Base-by-base conservation (phyloP, 2,888 invertebrate genomes). In the Caenorhabditis uteleia region DNA sequence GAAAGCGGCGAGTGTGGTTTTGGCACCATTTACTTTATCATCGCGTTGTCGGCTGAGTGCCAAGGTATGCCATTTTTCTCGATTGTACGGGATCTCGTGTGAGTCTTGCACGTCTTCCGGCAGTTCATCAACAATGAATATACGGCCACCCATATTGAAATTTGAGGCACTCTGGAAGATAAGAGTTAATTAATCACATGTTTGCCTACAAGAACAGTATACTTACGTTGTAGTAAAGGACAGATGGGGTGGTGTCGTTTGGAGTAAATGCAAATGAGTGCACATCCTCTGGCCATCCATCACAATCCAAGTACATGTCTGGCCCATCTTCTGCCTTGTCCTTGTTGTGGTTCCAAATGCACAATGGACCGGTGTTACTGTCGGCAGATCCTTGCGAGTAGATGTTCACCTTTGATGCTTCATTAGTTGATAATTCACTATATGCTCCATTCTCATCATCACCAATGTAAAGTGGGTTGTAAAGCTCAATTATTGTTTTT, bases 101-200 rank as follows among this genome's bases (percentile, higher is more conserved):
- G 74, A 53, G 47, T 81, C 77, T 6, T 61, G 54, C 5, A 82
- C 39, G 25, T 76, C 50, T 6, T 55, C 51, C 4, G 83, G 82
- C 7, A 82, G 61, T 45, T 81, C 89, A 85, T 95, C 93, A 51
- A 94, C 90, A 23, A 95, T 88, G 84, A 90, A 90, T 82, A 95
- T 92, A 84, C 91, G 91, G 88, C 92, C 93, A 64, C 95, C 95
- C 92, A 95, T 94, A 85, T 93, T 92, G 25, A 91, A 88, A 79
- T 92, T 92, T 3, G 92, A 91, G 85, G 91, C 94, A 60, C 93
- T 93, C 86, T 95, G 91, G 75, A 26, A n/a, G 29, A 7, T 16
- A 8, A 21, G 36, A 1, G 8, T 39, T 18, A 18, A 8, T 36
- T 40, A 25, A 33, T 21, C 36, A 38, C 38, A 10, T 14, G 27